A percentile compares a stretch with the other conserved stretches of the same genome.
Evolutionary conservation across 2,113 vertebrate species (phyloP).

Genomic region (Erinaceus europaeus): DNA sequence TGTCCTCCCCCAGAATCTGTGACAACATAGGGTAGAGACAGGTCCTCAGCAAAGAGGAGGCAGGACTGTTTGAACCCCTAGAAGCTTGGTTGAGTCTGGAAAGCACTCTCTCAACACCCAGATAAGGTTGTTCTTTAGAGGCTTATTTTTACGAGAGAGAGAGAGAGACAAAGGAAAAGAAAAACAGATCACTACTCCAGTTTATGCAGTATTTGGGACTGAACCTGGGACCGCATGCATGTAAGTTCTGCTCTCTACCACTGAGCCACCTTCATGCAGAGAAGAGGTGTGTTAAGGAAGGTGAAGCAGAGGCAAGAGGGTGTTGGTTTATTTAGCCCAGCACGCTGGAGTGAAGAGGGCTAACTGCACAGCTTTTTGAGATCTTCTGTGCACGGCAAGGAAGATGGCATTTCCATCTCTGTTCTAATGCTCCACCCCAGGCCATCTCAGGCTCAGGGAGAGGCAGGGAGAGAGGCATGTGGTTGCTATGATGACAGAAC

Average conservation of each 20-base stretch:
- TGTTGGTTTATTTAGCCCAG: background rate
- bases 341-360: background rate
- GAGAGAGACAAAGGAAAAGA: too few species aligned
- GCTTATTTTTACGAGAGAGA: too few species aligned
- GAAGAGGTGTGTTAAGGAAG: background rate
- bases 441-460: constrained; percentile 57
- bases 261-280: too few species aligned
- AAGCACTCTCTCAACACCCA: background rate
- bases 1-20: constrained; percentile 68
- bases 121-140: background rate
- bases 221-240: too few species aligned
- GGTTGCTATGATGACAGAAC: constrained; percentile 76
- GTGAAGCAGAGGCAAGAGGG: background rate
- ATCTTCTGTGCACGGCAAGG: background rate
- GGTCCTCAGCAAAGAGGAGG: constrained; percentile 21
- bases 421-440: constrained; percentile 22
- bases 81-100: background rate
- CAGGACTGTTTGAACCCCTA: background rate
- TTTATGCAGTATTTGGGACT: too few species aligned
- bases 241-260: too few species aligned
- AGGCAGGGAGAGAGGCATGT: constrained; percentile 47
- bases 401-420: constrained; percentile 1
- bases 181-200: too few species aligned
- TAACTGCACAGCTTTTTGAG: background rate
- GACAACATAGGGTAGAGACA: constrained; percentile 53